phyloP scores from a whole-genome alignment of 2,797 vertebrate genomes.

The Lacerta agilis region DNA sequence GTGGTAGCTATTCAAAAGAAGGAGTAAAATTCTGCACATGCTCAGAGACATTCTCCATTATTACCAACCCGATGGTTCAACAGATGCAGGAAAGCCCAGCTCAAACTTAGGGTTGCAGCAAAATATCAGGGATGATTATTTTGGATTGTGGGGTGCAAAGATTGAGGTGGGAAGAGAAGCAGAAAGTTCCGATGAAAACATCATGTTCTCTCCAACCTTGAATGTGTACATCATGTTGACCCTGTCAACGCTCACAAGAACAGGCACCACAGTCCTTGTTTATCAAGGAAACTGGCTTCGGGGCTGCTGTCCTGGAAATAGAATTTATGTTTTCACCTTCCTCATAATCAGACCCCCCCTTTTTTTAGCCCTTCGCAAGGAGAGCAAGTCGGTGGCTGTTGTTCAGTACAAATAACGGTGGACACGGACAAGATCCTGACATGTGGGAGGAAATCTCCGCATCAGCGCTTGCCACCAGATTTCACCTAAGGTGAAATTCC shows the following conservation, averaged over 20 bases:
- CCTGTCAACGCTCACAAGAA: background rate
- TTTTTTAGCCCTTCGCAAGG: background rate
- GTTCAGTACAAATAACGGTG: background rate
- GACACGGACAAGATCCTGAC: background rate
- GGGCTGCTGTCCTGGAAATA: background rate
- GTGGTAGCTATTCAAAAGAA: background rate
- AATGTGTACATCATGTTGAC: background rate
- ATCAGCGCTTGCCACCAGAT: background rate
- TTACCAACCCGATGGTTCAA: background rate
- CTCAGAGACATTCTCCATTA: background rate
- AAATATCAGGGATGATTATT: no score
- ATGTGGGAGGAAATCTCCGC: background rate
- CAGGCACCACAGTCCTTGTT: background rate
- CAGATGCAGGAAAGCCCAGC: background rate
- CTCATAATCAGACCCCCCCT: no score
- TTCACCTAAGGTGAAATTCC: background rate
- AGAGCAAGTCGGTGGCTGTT: background rate
- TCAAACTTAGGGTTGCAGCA: background rate
- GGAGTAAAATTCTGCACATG: background rate
- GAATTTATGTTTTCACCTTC: background rate
- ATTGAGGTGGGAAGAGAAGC: no score
- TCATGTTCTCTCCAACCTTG: background rate
- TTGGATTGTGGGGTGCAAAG: background rate
- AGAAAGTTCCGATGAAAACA: background rate
- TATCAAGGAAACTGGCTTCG: background rate